Evolutionary conservation across 2,888 invertebrate species (phyloP), one percentile per base, ranked within the genome.

Genomic region (Malthinus flaveolus): DNA sequence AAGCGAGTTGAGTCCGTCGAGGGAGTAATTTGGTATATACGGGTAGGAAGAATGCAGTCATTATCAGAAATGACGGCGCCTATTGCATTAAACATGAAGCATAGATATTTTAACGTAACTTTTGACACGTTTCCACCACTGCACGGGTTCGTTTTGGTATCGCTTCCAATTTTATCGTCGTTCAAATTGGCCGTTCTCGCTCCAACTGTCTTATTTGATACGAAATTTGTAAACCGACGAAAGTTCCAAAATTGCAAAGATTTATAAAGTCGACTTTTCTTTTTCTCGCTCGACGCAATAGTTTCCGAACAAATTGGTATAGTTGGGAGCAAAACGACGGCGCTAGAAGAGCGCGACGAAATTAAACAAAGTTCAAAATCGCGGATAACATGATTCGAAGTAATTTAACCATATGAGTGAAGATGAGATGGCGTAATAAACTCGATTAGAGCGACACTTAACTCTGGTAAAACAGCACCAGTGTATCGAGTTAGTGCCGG

Each of bases 41-140:
- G 64, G 68, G 65, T 66, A 56, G 69, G 68, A 72, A 73, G 73
- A 73, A 73, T 73, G 74, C 72, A 70, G 73, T 72, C 72, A 74
- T 74, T 73, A 74, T 73, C 71, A 69, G 71, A 66, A 69, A 73
- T 70, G 70, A 71, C 70, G 66, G 61, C 63, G 66, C 65, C 69
- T 70, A 69, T 68, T 74, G 75, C 74, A 75, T 75, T 74, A 75
- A 74, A 74, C 75, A 75, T 75, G 73, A 74, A 72, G 65, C 71
- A 68, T 71, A 71, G 72, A 73, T 73, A 74, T 74, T 73, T 73
- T 71, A 71, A 71, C 70, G 68, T 67, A 71, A 71, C 70, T 71
- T 71, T 74, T 68, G 73, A 72, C 71, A 71, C 71, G 72, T 71
- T 69, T 60, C 61, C 58, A 57, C 63, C 56, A 53, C 59, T 59